Evolutionary conservation across 2,888 invertebrate species (phyloP).

Genomic region (Tetropium fuscum): DNA sequence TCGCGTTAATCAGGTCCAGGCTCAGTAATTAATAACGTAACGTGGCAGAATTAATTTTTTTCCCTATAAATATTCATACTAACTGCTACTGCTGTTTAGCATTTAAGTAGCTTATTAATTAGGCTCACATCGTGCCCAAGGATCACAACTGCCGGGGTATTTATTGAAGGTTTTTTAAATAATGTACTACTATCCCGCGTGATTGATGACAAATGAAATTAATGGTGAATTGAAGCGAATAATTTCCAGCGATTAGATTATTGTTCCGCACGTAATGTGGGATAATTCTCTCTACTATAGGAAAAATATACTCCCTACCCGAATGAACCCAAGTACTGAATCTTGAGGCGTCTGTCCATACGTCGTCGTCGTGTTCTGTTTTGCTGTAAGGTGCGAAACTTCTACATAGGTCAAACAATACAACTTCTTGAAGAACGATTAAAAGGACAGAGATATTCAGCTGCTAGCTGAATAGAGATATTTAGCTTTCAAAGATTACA

Average conservation of each 20-base stretch:
- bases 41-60: neutral
- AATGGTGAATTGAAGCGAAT: constrained; percentile 2
- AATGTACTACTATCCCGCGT: constrained; percentile 4
- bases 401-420: too few species aligned
- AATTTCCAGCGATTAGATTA: neutral
- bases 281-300: too few species aligned
- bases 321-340: too few species aligned
- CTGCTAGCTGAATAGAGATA: too few species aligned
- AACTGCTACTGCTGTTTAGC: constrained; percentile 12
- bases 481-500: too few species aligned
- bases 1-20: constrained; percentile 11
- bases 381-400: too few species aligned
- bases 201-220: constrained; percentile 8
- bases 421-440: too few species aligned
- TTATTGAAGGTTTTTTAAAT: constrained; percentile 4
- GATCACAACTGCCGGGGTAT: neutral
- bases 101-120: constrained; percentile 18
- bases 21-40: constrained; percentile 12
- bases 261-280: too few species aligned
- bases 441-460: too few species aligned
- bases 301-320: too few species aligned
- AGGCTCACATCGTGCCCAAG: neutral
- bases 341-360: too few species aligned
- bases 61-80: constrained; percentile 13
- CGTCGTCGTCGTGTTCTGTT: too few species aligned